Conservation (phyloP, 2,797 vertebrate genomes). For the Ibycter americanus region DNA sequence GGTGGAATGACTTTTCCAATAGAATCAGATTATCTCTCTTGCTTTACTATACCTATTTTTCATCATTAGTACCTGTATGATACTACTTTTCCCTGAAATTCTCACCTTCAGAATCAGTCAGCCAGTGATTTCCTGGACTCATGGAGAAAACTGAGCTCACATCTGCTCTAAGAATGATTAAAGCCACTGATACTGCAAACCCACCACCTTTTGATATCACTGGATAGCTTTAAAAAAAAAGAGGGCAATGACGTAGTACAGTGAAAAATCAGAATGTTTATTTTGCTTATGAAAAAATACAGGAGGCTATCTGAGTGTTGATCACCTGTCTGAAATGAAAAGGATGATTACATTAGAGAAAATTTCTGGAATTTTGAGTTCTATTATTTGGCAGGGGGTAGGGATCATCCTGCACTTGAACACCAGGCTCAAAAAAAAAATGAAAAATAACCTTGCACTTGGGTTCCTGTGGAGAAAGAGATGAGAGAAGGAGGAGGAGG, state of each 20-base stretch:
- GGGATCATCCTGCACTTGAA: not conserved
- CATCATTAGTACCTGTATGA: not conserved
- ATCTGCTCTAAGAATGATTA: not conserved
- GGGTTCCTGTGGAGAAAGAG: not conserved
- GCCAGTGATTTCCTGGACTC: not conserved
- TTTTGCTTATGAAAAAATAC: not conserved
- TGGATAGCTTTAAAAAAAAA: not conserved
- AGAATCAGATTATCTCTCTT: not conserved
- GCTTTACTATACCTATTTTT: not conserved
- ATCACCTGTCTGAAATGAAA: not conserved
- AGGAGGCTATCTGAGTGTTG: not conserved
- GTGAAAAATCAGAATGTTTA: not conserved
- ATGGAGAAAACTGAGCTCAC: not conserved
- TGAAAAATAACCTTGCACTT: not conserved
- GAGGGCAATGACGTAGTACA: not conserved
- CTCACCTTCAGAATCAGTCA: not conserved
- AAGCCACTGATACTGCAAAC: not conserved
- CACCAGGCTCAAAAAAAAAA: not conserved
- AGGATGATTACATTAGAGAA: not conserved
- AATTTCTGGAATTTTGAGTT: not conserved
- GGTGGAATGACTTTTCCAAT: not conserved
- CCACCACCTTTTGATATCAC: not conserved
- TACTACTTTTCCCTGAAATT: not conserved
- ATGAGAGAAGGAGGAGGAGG: not conserved
- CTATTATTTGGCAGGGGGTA: not conserved